Conservation (phyloP, 2,888 invertebrate species). For the Leucoptera coffeella region DNA sequence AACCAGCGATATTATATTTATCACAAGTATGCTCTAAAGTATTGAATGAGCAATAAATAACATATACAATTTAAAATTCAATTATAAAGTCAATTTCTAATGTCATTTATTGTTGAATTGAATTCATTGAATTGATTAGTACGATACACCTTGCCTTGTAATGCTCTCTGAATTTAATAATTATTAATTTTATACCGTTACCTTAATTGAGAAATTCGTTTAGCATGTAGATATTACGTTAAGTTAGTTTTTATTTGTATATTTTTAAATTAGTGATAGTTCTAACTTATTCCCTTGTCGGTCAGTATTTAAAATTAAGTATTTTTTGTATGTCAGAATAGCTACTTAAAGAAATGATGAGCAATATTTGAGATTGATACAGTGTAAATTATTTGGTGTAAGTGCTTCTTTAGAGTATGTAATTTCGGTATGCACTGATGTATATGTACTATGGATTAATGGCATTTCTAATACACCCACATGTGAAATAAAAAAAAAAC, state of each 20-base stretch:
- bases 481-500: too few relatives aligned
- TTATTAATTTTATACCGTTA: constrained; percentile 49
- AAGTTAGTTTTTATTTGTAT: constrained; percentile 29
- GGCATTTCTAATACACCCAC: too few relatives aligned
- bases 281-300: constrained; percentile 49
- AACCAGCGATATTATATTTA: too few relatives aligned
- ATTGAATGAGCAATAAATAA: too few relatives aligned
- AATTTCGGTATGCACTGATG: background rate
- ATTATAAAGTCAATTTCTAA: too few relatives aligned
- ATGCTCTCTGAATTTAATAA: constrained; percentile 41
- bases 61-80: too few relatives aligned
- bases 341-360: constrained; percentile 14
- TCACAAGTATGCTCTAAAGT: too few relatives aligned
- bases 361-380: constrained; percentile 16
- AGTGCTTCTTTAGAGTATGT: background rate
- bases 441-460: too few relatives aligned
- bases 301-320: constrained; percentile 52
- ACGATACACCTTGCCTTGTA: constrained; percentile 42
- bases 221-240: too few relatives aligned
- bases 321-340: constrained; percentile 13
- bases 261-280: constrained; percentile 28
- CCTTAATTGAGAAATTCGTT: constrained; percentile 46
- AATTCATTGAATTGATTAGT: too few relatives aligned
- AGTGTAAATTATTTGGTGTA: constrained; percentile 15
- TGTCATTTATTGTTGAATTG: too few relatives aligned